These are phyloP conservation scores for Globia sparganii DNA, from an alignment of 2,888 invertebrate species.

Conservation along the genomic window DNA sequence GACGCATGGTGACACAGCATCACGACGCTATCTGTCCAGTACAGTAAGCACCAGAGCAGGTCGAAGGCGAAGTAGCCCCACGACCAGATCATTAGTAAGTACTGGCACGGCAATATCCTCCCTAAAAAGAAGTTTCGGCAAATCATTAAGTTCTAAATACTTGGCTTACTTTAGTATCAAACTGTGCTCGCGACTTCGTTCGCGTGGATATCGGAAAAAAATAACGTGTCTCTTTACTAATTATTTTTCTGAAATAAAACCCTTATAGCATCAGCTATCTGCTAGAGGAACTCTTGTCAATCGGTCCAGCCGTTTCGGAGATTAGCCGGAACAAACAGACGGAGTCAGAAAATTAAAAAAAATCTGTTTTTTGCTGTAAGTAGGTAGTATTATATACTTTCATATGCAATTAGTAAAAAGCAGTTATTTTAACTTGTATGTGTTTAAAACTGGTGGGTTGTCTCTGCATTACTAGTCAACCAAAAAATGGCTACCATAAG, in stretches of 20 bases:
- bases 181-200: neutral
- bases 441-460: neutral
- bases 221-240: neutral
- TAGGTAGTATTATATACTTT: no score
- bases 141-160: neutral
- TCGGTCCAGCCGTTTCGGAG: neutral
- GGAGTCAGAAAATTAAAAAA: no score
- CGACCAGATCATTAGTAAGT: constrained; percentile 89
- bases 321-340: neutral
- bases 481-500: neutral
- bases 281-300: neutral
- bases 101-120: constrained; percentile 77
- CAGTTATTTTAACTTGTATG: no score
- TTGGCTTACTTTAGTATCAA: neutral
- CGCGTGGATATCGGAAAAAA: neutral
- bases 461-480: neutral
- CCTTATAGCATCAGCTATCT: neutral
- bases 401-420: no score
- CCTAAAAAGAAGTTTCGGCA: constrained; percentile 68
- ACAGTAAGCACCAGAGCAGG: constrained; percentile 89
- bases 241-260: neutral
- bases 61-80: constrained; percentile 92
- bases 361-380: no score
- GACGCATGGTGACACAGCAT: constrained; percentile 90
- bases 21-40: constrained; percentile 86